A percentile compares a stretch with the other conserved stretches of the same genome.
These are phyloP conservation scores for Mamestra configurata DNA, from an alignment of 1,140 invertebrate genomes.

Conservation along the genomic window DNA sequence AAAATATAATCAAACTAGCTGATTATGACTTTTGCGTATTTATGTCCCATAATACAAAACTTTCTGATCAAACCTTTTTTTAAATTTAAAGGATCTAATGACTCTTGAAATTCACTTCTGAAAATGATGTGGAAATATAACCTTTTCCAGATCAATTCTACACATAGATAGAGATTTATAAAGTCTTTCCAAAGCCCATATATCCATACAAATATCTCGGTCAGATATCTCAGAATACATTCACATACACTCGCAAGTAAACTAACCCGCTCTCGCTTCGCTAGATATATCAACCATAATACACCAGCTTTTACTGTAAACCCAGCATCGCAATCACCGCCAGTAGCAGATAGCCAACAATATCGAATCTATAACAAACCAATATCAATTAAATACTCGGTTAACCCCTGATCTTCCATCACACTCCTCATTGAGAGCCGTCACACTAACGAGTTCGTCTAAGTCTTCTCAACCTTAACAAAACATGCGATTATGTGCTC, in stretches of 20 bases:
- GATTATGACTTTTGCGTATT: no score
- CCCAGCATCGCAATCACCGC: constrained; percentile 5
- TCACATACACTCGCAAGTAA: neutral
- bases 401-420: constrained; percentile 57
- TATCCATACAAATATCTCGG: no score
- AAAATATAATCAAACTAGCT: no score
- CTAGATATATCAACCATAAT: constrained; percentile 9
- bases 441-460: constrained; percentile 69
- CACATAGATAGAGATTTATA: no score
- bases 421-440: constrained; percentile 51
- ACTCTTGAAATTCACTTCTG: no score
- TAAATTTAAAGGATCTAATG: no score
- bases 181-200: no score
- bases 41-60: no score
- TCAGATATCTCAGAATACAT: no score
- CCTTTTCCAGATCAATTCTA: no score
- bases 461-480: constrained; percentile 10
- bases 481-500: constrained; percentile 39
- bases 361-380: constrained; percentile 55
- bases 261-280: neutral
- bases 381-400: constrained; percentile 56
- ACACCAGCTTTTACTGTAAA: neutral
- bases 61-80: no score
- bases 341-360: constrained; percentile 46
- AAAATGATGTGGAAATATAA: no score